Evolutionary conservation across 2,113 vertebrate species (phyloP).

Genomic region (Agapornis roseicollis): DNA sequence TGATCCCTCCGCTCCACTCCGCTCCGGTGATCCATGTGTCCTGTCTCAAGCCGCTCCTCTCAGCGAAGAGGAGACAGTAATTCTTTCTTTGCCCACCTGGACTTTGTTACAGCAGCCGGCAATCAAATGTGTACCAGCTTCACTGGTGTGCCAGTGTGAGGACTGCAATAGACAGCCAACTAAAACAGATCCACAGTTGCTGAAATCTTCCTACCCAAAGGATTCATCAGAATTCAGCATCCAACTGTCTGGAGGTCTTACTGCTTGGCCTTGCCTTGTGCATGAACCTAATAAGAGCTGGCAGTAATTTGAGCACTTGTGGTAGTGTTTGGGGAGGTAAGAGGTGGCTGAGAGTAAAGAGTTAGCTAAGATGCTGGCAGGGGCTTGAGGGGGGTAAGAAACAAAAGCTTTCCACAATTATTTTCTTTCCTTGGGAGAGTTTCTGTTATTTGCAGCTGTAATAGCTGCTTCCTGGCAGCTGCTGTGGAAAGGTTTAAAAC

Average conservation of each 20-base stretch:
- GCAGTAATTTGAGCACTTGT: conserved; percentile 54
- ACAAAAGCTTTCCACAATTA: not conserved
- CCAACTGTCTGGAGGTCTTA: conserved; percentile 21
- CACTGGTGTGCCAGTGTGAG: not conserved
- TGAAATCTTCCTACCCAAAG: conserved; percentile 6
- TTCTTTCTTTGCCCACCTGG: not conserved
- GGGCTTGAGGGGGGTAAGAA: not conserved
- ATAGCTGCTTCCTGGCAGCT: conserved; percentile 42
- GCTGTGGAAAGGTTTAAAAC: conserved; percentile 15
- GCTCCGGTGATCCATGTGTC: no score
- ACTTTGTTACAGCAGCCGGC: not conserved
- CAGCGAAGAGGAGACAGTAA: no score
- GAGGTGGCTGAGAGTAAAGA: conserved; percentile 50
- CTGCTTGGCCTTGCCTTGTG: not conserved
- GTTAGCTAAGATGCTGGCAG: conserved; percentile 4
- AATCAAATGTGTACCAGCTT: not conserved
- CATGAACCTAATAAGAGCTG: conserved; percentile 45
- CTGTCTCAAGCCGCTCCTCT: no score
- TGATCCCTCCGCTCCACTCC: no score
- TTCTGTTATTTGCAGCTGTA: conserved; percentile 9
- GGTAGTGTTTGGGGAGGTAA: conserved; percentile 33
- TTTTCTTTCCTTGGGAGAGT: conserved; percentile 35
- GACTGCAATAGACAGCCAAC: not conserved
- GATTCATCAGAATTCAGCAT: conserved; percentile 31
- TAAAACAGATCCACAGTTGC: not conserved